These are phyloP conservation scores for Drosophila nr. medialis DNA, from an alignment of 2,888 invertebrate species.

Conservation along the genomic window DNA sequence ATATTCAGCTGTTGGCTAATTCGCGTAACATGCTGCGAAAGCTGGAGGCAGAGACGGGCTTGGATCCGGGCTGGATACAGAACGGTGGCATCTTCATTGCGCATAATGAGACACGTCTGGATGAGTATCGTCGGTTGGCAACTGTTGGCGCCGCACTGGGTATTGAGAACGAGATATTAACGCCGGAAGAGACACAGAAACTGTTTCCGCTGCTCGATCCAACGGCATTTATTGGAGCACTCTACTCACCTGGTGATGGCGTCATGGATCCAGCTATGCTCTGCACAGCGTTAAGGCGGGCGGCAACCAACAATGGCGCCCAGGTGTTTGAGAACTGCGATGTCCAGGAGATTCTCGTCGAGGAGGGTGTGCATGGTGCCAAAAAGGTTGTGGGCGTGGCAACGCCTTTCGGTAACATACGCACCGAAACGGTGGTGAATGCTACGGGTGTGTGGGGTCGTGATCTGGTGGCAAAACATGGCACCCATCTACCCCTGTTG, in stretches of 20 bases:
- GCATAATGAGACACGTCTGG: slow-evolving; percentile 89
- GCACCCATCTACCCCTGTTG: slow-evolving; percentile 89
- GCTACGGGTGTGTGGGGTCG: slow-evolving; percentile 92
- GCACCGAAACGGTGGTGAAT: slow-evolving; percentile 92
- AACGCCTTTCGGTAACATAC: slow-evolving; percentile 89
- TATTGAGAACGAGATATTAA: slow-evolving; percentile 90
- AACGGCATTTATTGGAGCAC: slow-evolving; percentile 89
- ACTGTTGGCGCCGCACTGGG: slow-evolving; percentile 92
- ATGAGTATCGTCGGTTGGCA: slow-evolving; percentile 93
- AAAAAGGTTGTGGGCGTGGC: slow-evolving; percentile 90
- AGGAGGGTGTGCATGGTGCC: slow-evolving; percentile 84
- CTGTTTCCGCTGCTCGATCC: slow-evolving; percentile 92
- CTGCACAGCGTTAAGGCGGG: slow-evolving; percentile 90
- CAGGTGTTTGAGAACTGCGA: slow-evolving; percentile 91
- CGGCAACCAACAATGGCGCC: slow-evolving; percentile 90
- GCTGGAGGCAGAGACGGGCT: slow-evolving; percentile 91
- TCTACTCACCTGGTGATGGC: slow-evolving; percentile 93
- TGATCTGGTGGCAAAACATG: slow-evolving; percentile 86
- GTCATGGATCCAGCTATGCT: slow-evolving; percentile 93
- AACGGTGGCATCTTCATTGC: slow-evolving; percentile 96
- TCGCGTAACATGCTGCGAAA: slow-evolving; percentile 89
- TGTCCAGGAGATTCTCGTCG: slow-evolving; percentile 89
- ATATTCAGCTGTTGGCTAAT: slow-evolving; percentile 90
- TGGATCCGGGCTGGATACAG: slow-evolving; percentile 94
- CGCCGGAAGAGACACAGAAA: slow-evolving; percentile 90